phyloP scores from a whole-genome alignment of 2,888 invertebrate genomes.

The Ochropleura plecta region DNA sequence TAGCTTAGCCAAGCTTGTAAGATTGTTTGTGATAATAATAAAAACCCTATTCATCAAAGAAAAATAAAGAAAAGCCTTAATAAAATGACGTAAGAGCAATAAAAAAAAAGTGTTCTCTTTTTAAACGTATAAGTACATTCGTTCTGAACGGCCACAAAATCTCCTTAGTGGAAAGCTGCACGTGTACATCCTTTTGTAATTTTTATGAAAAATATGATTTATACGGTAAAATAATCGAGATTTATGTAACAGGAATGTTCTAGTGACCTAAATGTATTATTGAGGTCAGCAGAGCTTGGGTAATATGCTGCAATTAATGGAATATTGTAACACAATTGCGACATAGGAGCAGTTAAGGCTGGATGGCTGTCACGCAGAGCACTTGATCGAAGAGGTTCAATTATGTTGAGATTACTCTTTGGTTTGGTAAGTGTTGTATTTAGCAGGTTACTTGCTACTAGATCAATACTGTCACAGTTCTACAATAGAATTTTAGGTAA shows the following conservation, averaged over 20 bases:
- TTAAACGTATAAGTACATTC: neutral
- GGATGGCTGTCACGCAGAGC: neutral
- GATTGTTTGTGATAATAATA: neutral
- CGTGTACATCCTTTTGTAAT: slow-evolving; percentile 1
- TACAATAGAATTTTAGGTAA: too few relatives aligned
- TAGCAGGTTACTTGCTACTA: neutral
- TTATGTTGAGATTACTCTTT: neutral
- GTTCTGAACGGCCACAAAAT: neutral
- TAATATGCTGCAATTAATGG: slow-evolving; percentile 23
- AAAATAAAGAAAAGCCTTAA: neutral
- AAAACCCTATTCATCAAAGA: neutral
- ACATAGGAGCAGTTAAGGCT: neutral
- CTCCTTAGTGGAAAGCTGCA: neutral
- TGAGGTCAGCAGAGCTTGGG: slow-evolving; percentile 44
- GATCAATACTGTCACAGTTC: neutral
- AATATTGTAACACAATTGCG: slow-evolving; percentile 19
- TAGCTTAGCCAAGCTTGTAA: too few relatives aligned
- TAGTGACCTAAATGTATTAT: slow-evolving; percentile 49
- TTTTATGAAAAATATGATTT: slow-evolving; percentile 34
- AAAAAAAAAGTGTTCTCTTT: neutral
- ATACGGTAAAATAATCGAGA: slow-evolving; percentile 40
- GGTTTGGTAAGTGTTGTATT: neutral
- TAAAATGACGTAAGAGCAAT: neutral
- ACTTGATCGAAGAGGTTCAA: slow-evolving; percentile 6
- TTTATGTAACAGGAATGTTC: slow-evolving; percentile 42